These are phyloP conservation scores for Muntiacus muntjak DNA, from an alignment of 2,113 vertebrate species.

Conservation along the genomic window DNA sequence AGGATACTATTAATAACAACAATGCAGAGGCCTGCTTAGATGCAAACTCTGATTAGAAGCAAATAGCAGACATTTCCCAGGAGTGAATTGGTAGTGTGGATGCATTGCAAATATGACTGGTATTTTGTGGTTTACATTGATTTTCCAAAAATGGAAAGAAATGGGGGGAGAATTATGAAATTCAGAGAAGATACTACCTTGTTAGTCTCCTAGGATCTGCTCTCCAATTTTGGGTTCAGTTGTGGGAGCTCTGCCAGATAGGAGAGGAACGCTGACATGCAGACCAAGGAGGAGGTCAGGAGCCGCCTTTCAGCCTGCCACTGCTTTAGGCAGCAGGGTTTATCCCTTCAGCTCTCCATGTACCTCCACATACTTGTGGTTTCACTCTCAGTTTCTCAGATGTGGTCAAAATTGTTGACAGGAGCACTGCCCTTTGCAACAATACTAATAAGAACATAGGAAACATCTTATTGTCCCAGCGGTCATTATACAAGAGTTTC, in stretches of 20 bases:
- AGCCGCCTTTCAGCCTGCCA: not conserved
- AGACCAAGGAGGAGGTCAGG: not conserved
- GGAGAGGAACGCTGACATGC: not conserved
- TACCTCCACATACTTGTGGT: accelerated
- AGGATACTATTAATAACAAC: not conserved
- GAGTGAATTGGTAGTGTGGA: not conserved
- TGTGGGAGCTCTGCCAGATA: accelerated
- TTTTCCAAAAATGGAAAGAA: constrained; percentile 7
- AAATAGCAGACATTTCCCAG: not conserved
- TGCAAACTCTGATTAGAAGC: not conserved
- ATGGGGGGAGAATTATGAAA: not conserved
- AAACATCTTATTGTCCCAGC: accelerated
- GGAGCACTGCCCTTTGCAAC: not conserved
- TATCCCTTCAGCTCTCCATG: not conserved
- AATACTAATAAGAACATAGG: accelerated
- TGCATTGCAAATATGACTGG: not conserved
- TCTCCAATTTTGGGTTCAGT: not conserved
- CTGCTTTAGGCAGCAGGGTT: not conserved
- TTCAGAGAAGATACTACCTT: not conserved
- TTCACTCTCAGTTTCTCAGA: not conserved
- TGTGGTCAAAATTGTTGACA: not conserved
- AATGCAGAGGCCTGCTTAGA: not conserved
- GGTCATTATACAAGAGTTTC: not conserved
- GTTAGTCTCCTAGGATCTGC: not conserved
- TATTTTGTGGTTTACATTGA: not conserved